phyloP scores from a whole-genome alignment of 2,888 invertebrate genomes.

The Caradrina kadenii region DNA sequence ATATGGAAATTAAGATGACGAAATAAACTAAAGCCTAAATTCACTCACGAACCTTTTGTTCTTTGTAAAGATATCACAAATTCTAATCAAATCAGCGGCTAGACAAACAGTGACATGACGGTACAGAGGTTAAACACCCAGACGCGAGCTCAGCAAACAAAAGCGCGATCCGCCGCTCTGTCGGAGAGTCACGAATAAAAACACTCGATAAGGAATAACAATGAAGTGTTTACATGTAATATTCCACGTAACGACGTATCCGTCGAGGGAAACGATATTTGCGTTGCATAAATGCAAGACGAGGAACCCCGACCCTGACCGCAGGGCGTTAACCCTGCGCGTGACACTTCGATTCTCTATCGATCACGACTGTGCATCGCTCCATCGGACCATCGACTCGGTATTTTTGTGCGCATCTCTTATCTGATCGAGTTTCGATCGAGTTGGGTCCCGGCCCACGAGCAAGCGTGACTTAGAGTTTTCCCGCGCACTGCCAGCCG shows the following conservation, averaged over 20 bases:
- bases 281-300: slow-evolving; percentile 84
- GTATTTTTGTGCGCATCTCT: slow-evolving; percentile 72
- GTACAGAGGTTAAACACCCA: slow-evolving; percentile 63
- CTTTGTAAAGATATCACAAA: slow-evolving; percentile 33
- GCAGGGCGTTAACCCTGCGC: slow-evolving; percentile 85
- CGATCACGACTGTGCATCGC: slow-evolving; percentile 88
- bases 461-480: slow-evolving; percentile 79
- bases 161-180: slow-evolving; percentile 58
- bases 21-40: slow-evolving; percentile 19
- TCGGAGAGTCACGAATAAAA: slow-evolving; percentile 74
- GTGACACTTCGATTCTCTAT: slow-evolving; percentile 90
- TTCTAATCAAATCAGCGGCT: slow-evolving; percentile 40
- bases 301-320: slow-evolving; percentile 87
- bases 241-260: slow-evolving; percentile 86
- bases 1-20: slow-evolving; percentile 20
- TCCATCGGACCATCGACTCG: slow-evolving; percentile 80
- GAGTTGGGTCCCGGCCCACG: slow-evolving; percentile 64
- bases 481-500: slow-evolving; percentile 76
- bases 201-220: slow-evolving; percentile 81
- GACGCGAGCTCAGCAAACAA: slow-evolving; percentile 64
- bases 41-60: slow-evolving; percentile 11
- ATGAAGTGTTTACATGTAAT: slow-evolving; percentile 84
- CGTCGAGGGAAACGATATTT: slow-evolving; percentile 79
- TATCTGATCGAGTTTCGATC: slow-evolving; percentile 83
- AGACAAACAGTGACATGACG: slow-evolving; percentile 56